phyloP scores from a whole-genome alignment of 2,113 vertebrate species.

The Chionis minor region DNA sequence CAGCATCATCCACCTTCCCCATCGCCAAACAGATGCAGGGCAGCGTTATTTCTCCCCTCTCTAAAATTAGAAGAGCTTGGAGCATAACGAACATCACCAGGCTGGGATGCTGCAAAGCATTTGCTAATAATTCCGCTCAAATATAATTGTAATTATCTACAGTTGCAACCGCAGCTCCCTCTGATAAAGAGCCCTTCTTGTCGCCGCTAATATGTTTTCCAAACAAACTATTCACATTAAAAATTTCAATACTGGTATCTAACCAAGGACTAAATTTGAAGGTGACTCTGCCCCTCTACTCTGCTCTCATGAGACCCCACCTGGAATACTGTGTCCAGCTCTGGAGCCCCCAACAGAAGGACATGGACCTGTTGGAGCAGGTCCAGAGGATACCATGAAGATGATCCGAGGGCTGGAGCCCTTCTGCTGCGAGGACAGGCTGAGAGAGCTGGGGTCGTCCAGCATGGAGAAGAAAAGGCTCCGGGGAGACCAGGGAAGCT shows the following conservation, averaged over 20 bases:
- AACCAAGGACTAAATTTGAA: background rate
- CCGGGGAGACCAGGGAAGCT: no score
- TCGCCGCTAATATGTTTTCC: background rate
- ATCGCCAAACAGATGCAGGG: rapidly evolving
- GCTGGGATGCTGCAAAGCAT: background rate
- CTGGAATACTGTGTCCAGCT: no score
- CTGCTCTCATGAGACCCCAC: no score
- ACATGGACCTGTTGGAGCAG: no score
- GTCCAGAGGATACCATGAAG: no score
- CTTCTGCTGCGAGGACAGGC: no score
- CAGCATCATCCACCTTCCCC: background rate
- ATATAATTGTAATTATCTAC: background rate
- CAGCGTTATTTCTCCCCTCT: background rate
- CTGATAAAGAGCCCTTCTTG: background rate
- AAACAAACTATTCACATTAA: background rate
- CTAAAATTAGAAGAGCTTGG: background rate
- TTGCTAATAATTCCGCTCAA: background rate
- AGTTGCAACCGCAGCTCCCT: background rate
- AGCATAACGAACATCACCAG: background rate
- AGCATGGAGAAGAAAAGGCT: no score
- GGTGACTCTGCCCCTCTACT: no score
- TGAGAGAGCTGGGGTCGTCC: no score
- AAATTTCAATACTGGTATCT: background rate
- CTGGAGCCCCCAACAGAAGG: no score
- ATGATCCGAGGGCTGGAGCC: no score